These are phyloP conservation scores for Paralvinella palmiformis DNA, from an alignment of 1,140 invertebrate species.

Conservation along the genomic window DNA sequence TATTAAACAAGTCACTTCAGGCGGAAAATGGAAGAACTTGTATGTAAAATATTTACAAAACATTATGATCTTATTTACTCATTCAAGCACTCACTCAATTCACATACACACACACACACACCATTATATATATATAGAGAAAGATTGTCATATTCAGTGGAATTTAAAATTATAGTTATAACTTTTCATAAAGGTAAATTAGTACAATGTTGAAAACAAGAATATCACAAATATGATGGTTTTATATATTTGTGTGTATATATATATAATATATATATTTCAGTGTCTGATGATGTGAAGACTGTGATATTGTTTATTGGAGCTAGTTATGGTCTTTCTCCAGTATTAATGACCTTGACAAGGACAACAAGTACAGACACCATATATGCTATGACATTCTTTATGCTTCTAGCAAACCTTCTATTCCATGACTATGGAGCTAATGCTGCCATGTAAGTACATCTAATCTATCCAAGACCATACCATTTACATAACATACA, in stretches of 20 bases:
- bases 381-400: constrained; percentile 82
- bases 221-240: neutral
- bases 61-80: neutral
- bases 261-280: constrained; percentile 10
- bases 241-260: neutral
- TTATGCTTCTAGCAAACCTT: constrained; percentile 79
- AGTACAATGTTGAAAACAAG: neutral
- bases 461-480: too few species aligned
- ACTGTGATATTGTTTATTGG: constrained; percentile 63
- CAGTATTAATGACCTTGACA: constrained; percentile 87
- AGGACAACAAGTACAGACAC: constrained; percentile 95
- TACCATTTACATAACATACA: too few species aligned
- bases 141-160: too few species aligned
- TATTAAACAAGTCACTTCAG: too few species aligned
- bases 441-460: constrained; percentile 61
- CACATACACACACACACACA: too few species aligned
- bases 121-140: too few species aligned
- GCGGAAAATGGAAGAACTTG: neutral
- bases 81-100: too few species aligned
- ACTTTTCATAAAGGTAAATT: too few species aligned
- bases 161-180: too few species aligned
- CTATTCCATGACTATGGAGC: constrained; percentile 85
- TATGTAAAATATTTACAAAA: neutral
- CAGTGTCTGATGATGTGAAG: constrained; percentile 41
- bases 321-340: constrained; percentile 79